Evolutionary conservation across 2,113 vertebrate genomes (phyloP).

Genomic region (Ictalurus punctatus): DNA sequence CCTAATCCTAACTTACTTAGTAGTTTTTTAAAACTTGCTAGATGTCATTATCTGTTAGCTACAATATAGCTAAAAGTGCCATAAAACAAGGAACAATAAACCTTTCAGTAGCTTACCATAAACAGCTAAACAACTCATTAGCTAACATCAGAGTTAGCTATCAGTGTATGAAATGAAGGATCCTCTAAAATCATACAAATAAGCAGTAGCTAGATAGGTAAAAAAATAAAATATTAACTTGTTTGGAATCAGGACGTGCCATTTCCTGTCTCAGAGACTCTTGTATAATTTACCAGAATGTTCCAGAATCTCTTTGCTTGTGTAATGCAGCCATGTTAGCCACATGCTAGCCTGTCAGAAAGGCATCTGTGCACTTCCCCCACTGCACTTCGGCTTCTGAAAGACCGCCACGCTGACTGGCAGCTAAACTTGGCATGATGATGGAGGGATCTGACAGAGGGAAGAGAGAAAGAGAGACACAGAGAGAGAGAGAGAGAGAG

Average conservation of each 20-base stretch:
- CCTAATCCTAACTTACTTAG: neutral
- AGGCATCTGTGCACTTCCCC: neutral
- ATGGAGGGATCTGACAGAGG: neutral
- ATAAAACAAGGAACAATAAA: neutral
- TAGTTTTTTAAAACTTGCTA: neutral
- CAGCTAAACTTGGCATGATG: constrained; percentile 3
- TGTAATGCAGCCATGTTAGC: neutral
- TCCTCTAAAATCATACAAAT: neutral
- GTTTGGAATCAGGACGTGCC: neutral
- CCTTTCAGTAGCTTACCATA: neutral
- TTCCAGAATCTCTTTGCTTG: neutral
- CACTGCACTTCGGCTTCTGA: neutral
- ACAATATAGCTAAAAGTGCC: neutral
- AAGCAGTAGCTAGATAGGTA: neutral
- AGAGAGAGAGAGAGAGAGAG: neutral
- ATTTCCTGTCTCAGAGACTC: neutral
- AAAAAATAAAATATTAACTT: neutral
- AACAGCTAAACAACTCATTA: neutral
- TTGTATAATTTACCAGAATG: neutral
- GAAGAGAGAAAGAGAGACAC: neutral
- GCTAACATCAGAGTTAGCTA: neutral
- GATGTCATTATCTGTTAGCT: too few species aligned
- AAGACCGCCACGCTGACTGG: constrained; percentile 27
- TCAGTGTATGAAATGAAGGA: neutral
- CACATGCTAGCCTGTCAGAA: neutral